Base-by-base conservation (phyloP, 2,797 vertebrate species). In the Microtus californicus region DNA sequence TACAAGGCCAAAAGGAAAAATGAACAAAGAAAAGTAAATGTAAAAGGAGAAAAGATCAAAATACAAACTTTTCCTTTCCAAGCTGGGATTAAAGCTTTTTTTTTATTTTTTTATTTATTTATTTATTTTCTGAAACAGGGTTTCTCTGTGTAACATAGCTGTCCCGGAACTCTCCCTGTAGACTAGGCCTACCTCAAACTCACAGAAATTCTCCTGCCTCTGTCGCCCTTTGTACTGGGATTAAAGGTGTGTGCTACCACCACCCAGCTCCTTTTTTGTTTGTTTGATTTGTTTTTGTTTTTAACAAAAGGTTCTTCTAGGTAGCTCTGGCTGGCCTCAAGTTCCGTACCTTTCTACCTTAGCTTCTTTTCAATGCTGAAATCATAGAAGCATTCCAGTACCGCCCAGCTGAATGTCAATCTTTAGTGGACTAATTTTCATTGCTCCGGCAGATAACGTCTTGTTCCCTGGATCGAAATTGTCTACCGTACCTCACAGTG, bases 11-110 rank as follows among this genome's bases (percentile, higher is more conserved):
- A 19, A 27, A 86, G 17, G 67, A 67, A 95, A 92, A 73, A 78
- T 90, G 65, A 87, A 85, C 65, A 40, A 74, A 83, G n/a, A 89
- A 93, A 87, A 31, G 34, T 85, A 71, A 23, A 43, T 92, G 59
- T 90, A 61, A 92, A 92, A 74, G 43, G 59, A 43, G 83, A 45
- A 29, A 88, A 83, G 61, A 80, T 17, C 25, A 51, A 82, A 78
- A 65, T 37, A 63, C 43, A 90, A 81, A 37, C 13, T 25, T 34
- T 63, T 89, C 43, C 37, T 63, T 25, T 43, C 79, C n/a, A 23
- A 19, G 23, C 14, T 94, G 73, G 23, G 69, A 93, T 17, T 80
- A 29, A 45, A 59, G 45, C 29, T 5, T 79, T 79, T 48, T 79
- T 11, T 63, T 48, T 48, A 2, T 48, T 48, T 48, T 45, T 45